A percentile compares a stretch with the other conserved stretches of the same genome.
Conservation (phyloP, 1,140 invertebrate genomes). For the Zaprionus gabonicus region DNA sequence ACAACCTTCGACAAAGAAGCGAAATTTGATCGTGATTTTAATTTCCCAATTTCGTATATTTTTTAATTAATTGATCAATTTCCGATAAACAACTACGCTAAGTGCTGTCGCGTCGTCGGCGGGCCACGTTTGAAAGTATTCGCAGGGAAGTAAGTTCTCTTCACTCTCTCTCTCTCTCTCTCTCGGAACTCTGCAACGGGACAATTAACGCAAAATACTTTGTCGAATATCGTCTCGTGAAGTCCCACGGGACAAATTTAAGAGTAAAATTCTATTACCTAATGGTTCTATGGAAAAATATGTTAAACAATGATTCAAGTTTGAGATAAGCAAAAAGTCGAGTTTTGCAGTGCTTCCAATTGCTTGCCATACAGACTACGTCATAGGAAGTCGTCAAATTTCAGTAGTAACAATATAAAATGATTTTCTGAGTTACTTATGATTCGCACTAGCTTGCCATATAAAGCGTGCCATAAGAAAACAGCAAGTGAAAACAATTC, state of each 20-base stretch:
- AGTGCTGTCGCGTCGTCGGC: neutral
- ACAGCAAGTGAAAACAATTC: no score
- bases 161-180: no score
- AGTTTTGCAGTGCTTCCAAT: neutral
- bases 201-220: neutral
- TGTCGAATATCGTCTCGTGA: neutral
- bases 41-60: neutral
- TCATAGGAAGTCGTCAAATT: neutral
- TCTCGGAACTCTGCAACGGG: neutral
- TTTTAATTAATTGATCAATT: conserved; percentile 6
- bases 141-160: neutral
- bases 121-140: neutral
- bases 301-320: neutral
- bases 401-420: no score
- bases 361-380: neutral
- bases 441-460: no score
- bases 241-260: neutral
- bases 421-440: no score
- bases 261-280: neutral
- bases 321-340: no score
- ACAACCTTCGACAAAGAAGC: neutral
- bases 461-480: no score
- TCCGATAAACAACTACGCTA: neutral
- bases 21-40: neutral
- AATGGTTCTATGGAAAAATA: neutral